Conservation (phyloP, 2,113 vertebrate genomes). For the Aptenodytes patagonicus region DNA sequence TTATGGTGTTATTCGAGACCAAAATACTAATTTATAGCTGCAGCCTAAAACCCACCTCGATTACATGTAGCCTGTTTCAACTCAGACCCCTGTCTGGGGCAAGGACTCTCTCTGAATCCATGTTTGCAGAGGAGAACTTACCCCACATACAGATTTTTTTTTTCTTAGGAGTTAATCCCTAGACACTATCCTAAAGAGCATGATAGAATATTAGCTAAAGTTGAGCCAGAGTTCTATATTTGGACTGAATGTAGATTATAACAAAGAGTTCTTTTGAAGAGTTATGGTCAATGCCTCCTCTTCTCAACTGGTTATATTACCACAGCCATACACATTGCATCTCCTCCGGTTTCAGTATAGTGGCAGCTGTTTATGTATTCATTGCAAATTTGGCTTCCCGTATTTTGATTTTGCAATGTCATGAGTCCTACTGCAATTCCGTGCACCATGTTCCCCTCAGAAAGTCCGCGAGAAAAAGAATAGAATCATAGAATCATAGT, state of each 20-base stretch:
- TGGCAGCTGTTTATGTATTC: not conserved
- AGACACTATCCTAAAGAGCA: not conserved
- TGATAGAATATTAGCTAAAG: not conserved
- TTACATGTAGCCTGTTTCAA: not conserved
- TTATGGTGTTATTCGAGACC: not conserved
- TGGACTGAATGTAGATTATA: not conserved
- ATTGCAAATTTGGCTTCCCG: not conserved
- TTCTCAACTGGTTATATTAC: not conserved
- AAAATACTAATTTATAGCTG: not conserved
- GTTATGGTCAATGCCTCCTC: not conserved
- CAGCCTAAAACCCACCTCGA: not conserved
- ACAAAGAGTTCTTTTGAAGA: slow-evolving; percentile 45
- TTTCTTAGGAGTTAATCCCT: not conserved
- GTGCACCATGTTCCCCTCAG: not conserved
- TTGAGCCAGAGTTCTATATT: slow-evolving; percentile 14
- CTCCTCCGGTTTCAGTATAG: not conserved
- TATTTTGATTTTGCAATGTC: not conserved
- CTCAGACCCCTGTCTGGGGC: not conserved
- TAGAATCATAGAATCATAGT: not conserved
- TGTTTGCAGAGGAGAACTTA: not conserved
- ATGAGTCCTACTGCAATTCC: not conserved
- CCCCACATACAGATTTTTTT: not conserved
- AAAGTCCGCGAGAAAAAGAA: not conserved
- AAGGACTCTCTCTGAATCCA: not conserved
- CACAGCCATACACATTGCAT: not conserved